phyloP scores from a whole-genome alignment of 35 echinoderm and acorn worm genomes.

The Holothuria glaberrima region DNA sequence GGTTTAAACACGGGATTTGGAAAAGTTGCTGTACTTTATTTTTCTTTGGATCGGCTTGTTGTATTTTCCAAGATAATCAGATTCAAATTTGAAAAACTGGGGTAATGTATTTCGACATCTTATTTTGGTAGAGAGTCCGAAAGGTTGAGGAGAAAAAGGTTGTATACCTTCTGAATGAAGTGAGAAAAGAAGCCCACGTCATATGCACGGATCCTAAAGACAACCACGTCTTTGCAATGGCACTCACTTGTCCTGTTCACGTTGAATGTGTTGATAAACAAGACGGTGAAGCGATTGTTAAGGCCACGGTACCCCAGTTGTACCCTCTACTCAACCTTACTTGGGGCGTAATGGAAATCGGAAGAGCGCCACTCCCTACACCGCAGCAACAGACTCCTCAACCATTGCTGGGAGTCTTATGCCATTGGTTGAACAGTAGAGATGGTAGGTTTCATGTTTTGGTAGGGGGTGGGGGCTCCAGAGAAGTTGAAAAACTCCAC shows the following conservation, averaged over 20 bases:
- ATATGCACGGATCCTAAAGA: not conserved
- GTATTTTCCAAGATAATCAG: no score
- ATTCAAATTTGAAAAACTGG: no score
- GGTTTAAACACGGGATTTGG: no score
- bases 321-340: slow-evolving; percentile 11
- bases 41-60: no score
- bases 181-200: slow-evolving; percentile 18
- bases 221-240: not conserved
- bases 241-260: not conserved
- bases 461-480: no score
- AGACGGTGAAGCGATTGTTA: not conserved
- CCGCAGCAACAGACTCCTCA: not conserved
- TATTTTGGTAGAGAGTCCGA: slow-evolving; percentile 24
- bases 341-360: not conserved
- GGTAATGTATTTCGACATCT: not conserved
- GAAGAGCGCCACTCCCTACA: not conserved
- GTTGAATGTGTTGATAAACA: not conserved
- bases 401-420: not conserved
- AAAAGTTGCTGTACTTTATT: no score
- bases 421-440: slow-evolving; percentile 23
- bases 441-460: not conserved
- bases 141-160: slow-evolving; percentile 3
- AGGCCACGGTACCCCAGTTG: not conserved
- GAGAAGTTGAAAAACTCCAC: no score
- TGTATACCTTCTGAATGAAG: slow-evolving; percentile 1